Evolutionary conservation across 2,113 vertebrate genomes (phyloP), one percentile per base, ranked within the genome.

Genomic region (Elephantulus edwardii): DNA sequence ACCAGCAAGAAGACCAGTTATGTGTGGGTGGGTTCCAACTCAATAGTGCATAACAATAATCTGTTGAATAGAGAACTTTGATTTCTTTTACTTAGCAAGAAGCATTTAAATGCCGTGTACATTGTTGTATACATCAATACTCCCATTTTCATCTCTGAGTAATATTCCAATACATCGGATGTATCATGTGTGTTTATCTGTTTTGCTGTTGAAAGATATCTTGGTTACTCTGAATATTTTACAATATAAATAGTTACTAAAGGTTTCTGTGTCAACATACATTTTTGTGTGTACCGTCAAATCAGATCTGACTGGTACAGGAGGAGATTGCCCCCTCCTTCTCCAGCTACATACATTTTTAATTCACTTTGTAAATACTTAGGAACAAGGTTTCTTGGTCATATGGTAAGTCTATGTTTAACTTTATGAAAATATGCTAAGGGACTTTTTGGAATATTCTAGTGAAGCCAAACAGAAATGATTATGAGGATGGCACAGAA

Each of bases 191-290:
- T n/a, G 48, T 64, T 68, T 62, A 72, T 40, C 26, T 5, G 38
- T 90, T 90, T 48, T 54, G 50, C 33, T 75, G 48, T 28, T 84
- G 11, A 87, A 92, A 85, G 52, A 76, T 22, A 86, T 68, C 48
- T 77, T 77, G 7, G 2, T 56, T 72, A 48, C 56, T 78, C 74
- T 46, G 11, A 38, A 56, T 30, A 44, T 85, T 78, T 72, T 40
- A 33, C 54, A 42, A 79, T 83, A 58, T 60, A 17, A 70, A 78
- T 56, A 83, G 82, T n/a, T n/a, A n/a, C n/a, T 46, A 38, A 6
- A 86, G 14, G 5, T 72, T 93, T 86, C 44, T 28, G 6, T 64
- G 52, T 82, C 26, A 71, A 38, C 16, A 17, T 56, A 78, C n/a
- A 48, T 58, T n/a, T 78, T 86, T 17, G n/a, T n/a, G n/a, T n/a